A percentile compares a stretch with the other conserved stretches of the same genome.
Conservation (phyloP, 2,888 invertebrate species). For the Halictus quadricinctus region DNA sequence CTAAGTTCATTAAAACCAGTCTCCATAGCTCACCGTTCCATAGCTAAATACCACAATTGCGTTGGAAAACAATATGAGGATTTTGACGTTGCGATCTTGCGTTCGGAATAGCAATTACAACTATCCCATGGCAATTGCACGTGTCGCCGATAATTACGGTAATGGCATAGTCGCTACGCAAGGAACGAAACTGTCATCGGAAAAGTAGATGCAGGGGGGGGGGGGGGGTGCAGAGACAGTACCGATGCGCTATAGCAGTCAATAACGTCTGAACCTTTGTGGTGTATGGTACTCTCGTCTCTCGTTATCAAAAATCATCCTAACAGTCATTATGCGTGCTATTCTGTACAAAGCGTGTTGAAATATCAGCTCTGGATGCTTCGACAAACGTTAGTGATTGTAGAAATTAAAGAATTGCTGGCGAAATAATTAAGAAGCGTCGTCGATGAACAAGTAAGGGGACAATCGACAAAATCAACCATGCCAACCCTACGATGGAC, state of each 20-base stretch:
- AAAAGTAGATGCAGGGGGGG: too few relatives aligned
- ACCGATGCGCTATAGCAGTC: not conserved
- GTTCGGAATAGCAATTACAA: not conserved
- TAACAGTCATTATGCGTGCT: too few relatives aligned
- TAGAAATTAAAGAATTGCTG: not conserved
- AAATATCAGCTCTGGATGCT: too few relatives aligned
- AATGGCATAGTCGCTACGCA: not conserved
- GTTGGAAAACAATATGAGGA: not conserved
- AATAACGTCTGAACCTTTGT: not conserved
- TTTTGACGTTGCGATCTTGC: too few relatives aligned
- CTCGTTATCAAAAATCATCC: too few relatives aligned
- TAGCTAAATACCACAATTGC: not conserved
- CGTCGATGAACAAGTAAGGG: not conserved
- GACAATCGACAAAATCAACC: not conserved
- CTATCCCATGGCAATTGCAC: not conserved
- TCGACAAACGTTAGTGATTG: too few relatives aligned
- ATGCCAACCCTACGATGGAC: constrained; percentile 2
- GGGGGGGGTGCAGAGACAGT: not conserved
- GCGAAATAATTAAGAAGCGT: not conserved
- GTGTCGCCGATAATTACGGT: not conserved
- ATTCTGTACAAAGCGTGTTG: too few relatives aligned
- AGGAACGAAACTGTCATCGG: not conserved
- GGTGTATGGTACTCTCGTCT: not conserved
- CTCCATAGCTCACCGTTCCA: not conserved
- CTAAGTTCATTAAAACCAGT: not conserved